Conservation (phyloP, 2,113 vertebrate genomes). For the Tyrannus savana region DNA sequence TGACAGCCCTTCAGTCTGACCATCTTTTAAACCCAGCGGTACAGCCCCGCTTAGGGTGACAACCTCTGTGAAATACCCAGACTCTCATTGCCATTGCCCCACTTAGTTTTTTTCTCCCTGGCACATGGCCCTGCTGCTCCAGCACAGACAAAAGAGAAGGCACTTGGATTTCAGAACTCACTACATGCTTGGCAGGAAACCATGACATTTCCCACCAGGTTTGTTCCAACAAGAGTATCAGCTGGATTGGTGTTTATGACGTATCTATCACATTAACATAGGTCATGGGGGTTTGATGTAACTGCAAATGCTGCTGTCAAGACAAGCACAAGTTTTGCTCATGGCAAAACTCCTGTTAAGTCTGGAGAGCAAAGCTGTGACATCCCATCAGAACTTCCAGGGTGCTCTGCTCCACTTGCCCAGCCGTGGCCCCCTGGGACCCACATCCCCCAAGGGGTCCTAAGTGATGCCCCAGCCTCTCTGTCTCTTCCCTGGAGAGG, state of each 20-base stretch:
- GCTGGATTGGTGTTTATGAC: not conserved
- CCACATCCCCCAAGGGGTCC: fast-evolving
- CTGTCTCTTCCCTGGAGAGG: not conserved
- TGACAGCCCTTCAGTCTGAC: not conserved
- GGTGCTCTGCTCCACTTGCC: not conserved
- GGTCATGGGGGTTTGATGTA: not conserved
- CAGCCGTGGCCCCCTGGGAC: not conserved
- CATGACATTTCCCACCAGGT: not conserved
- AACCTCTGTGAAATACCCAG: not conserved
- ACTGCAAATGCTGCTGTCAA: not conserved
- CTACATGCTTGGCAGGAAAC: not conserved
- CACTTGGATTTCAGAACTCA: not conserved
- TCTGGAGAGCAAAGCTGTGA: not conserved
- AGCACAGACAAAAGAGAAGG: not conserved
- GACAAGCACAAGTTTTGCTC: not conserved
- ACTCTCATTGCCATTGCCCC: fast-evolving
- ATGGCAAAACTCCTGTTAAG: not conserved
- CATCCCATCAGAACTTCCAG: not conserved
- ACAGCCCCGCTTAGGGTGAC: not conserved
- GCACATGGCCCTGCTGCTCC: not conserved
- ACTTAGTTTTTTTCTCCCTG: not conserved
- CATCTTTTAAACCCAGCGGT: not conserved
- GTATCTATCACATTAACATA: not conserved
- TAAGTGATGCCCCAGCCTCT: not conserved
- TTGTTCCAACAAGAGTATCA: not conserved